phyloP scores from a whole-genome alignment of 2,113 vertebrate genomes.

The Paedocypris sp. region DNA sequence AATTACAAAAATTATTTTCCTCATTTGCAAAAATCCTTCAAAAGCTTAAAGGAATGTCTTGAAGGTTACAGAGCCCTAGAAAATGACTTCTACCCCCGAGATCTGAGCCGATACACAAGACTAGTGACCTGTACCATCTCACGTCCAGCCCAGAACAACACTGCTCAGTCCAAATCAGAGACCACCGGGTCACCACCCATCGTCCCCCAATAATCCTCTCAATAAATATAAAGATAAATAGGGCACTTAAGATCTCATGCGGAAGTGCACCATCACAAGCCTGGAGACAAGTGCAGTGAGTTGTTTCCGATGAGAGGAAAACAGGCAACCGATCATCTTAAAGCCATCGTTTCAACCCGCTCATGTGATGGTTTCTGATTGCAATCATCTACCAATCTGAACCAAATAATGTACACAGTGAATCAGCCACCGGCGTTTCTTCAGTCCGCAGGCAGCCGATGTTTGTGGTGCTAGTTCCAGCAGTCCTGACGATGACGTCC shows the following conservation, averaged over 20 bases:
- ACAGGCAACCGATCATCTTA: slow-evolving; percentile 15
- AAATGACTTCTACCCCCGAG: slow-evolving; percentile 10
- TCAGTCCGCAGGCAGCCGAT: background rate
- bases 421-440: background rate
- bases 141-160: slow-evolving; percentile 19
- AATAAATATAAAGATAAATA: slow-evolving; percentile 39
- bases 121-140: background rate
- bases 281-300: background rate
- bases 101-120: background rate
- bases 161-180: slow-evolving; percentile 20
- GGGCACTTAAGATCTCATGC: slow-evolving; percentile 30
- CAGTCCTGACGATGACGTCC: background rate
- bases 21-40: slow-evolving; percentile 23
- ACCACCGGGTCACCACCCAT: slow-evolving; percentile 9
- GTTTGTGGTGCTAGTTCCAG: background rate
- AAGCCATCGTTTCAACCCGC: slow-evolving; percentile 9
- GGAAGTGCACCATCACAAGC: slow-evolving; percentile 19
- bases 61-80: slow-evolving; percentile 8
- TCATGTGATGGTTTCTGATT: background rate
- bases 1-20: slow-evolving; percentile 17
- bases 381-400: background rate
- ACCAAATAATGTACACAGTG: background rate
- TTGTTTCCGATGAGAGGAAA: slow-evolving; percentile 17
- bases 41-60: slow-evolving; percentile 35
- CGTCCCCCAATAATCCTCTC: slow-evolving; percentile 12